Conservation (phyloP, 2,888 invertebrate species). For the Cephus sareptanus region DNA sequence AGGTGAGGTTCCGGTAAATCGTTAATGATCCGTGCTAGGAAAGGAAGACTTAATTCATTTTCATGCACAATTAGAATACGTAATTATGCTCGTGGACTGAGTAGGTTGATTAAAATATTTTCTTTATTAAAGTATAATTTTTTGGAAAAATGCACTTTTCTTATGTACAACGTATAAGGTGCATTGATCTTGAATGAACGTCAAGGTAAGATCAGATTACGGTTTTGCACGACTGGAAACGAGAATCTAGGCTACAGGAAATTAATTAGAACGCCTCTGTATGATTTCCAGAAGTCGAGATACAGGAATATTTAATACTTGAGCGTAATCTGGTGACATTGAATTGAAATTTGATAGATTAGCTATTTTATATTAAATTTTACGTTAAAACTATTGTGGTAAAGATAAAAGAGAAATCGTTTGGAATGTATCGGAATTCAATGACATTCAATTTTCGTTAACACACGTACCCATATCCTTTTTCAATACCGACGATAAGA, state of each 20-base stretch:
- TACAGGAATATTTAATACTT: neutral
- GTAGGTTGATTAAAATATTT: neutral
- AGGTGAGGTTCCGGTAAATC: constrained; percentile 18
- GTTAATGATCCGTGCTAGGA: neutral
- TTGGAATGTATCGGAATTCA: neutral
- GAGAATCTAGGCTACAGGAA: neutral
- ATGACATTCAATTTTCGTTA: neutral
- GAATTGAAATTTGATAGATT: neutral
- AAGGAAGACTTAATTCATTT: neutral
- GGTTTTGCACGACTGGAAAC: neutral
- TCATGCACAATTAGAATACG: too few relatives aligned
- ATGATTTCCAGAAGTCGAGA: neutral
- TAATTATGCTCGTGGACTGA: neutral
- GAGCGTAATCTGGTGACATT: neutral
- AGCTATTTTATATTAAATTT: neutral
- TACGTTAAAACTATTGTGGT: neutral
- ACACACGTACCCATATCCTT: neutral
- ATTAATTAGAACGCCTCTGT: neutral
- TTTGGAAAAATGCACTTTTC: neutral
- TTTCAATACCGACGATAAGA: neutral
- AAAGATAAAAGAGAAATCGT: neutral
- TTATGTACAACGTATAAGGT: neutral
- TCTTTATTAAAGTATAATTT: neutral
- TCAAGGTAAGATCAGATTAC: neutral
- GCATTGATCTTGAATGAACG: neutral